Evolutionary conservation across 2,888 invertebrate species (phyloP).

Genomic region (Meloe dianella): DNA sequence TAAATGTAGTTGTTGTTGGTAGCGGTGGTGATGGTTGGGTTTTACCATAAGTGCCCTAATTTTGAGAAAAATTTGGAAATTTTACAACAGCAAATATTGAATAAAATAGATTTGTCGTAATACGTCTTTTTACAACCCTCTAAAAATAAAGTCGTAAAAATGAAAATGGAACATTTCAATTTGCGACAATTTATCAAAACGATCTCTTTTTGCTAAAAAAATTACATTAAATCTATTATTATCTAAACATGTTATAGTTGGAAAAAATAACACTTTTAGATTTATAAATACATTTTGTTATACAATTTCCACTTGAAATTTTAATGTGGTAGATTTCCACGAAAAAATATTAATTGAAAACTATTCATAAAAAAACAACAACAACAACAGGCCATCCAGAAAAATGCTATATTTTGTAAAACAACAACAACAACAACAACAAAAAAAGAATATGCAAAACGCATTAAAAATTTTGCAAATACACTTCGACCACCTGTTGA

Average conservation of each 20-base stretch:
- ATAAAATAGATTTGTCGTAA: too few relatives aligned
- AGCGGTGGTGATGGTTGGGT: constrained; percentile 44
- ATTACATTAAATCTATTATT: not conserved
- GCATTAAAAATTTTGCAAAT: not conserved
- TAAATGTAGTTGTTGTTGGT: constrained; percentile 38
- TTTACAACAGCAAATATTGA: not conserved
- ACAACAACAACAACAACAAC: too few relatives aligned
- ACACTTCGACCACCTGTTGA: constrained; percentile 47
- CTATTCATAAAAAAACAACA: too few relatives aligned
- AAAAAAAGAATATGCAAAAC: not conserved
- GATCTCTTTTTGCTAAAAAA: not conserved
- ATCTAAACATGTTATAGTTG: not conserved
- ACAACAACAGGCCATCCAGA: not conserved
- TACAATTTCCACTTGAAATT: too few relatives aligned
- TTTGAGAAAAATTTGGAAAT: constrained; percentile 15
- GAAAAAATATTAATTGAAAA: too few relatives aligned
- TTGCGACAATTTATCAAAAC: not conserved
- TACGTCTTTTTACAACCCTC: not conserved
- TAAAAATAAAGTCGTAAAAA: constrained; percentile 3
- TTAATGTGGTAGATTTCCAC: too few relatives aligned
- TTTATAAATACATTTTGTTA: not conserved
- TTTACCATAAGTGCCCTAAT: constrained; percentile 55
- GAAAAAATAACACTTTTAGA: not conserved
- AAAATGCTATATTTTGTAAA: not conserved
- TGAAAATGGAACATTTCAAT: constrained; percentile 4